Evolutionary conservation across 2,113 vertebrate species (phyloP), one percentile per base, ranked within the genome.

Genomic region (pig (Sus scrofa)): DNA sequence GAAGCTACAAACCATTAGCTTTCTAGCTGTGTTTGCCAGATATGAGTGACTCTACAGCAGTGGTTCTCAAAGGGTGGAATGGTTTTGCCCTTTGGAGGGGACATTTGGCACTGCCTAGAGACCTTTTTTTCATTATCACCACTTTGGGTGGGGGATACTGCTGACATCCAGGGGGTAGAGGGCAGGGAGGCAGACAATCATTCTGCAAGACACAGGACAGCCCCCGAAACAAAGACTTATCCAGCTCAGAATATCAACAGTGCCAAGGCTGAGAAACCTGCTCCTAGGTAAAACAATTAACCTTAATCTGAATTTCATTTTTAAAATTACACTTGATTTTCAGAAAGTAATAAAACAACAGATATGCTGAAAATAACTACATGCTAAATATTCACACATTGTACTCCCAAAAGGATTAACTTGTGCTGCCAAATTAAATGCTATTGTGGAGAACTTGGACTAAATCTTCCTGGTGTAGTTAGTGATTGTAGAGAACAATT

Each of bases 311-410:
- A 90, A 70, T 93, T 93, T 60, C 60, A 89, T 78, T 89, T 92
- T 89, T 54, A 32, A 85, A 96, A 68, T 50, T 58, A 71, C 5
- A 44, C 52, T 93, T 89, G 39, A 91, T 52, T 89, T 94, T 74
- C 68, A 86, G 92, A 94, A 74, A 93, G 58, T 37, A 39, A 78
- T 74, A 65, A 95, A 86, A 93, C 50, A 84, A 68, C 27, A 90
- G 30, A 50, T 79, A 68, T 5, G 22, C 50, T 87, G 30, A 70
- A 68, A 85, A 50, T 82, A 34, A 78, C 56, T 71, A 67, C 27
- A 81, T 39, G 79, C 10, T 71, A 63, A 84, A 84, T 63, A 74
- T 77, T 94, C 92, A 70, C 67, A 78, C 39, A 37, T 44, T 74
- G 39, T 91, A 39, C 20, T 90, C 60, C 92, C 27, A 6, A 32